A percentile compares a stretch with the other conserved stretches of the same genome.
phyloP scores from a whole-genome alignment of 2,888 invertebrate genomes.

The Cacoxenus indagator region DNA sequence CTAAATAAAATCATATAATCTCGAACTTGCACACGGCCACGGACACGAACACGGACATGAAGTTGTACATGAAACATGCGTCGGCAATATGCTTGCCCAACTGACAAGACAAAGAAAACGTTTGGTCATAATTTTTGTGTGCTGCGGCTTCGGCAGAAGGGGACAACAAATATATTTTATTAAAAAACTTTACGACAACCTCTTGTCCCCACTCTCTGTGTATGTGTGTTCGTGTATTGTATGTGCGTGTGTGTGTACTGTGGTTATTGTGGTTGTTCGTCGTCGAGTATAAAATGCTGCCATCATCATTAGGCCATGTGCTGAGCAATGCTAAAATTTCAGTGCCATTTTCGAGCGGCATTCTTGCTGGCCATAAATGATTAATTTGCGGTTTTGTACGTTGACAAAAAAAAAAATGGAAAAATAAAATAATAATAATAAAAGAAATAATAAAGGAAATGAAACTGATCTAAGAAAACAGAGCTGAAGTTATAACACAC shows the following conservation, averaged over 20 bases:
- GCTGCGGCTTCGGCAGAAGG: no score
- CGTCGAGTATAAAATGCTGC: conserved; percentile 7
- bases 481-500: no score
- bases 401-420: conserved; percentile 6
- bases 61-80: neutral
- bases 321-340: neutral
- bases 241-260: neutral
- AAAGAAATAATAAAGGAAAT: neutral
- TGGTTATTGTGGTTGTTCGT: conserved; percentile 10
- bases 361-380: conserved; percentile 20
- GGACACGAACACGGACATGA: conserved; percentile 1
- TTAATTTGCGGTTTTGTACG: conserved; percentile 17
- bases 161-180: conserved; percentile 12
- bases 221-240: no score
- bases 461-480: no score
- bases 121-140: conserved; percentile 16
- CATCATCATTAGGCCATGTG: conserved; percentile 15
- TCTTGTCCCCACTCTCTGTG: no score
- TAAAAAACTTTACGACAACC: conserved; percentile 5
- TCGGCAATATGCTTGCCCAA: neutral
- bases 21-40: conserved; percentile 12
- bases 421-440: neutral
- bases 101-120: conserved; percentile 16
- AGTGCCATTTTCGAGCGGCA: neutral
- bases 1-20: conserved; percentile 18